Conservation (phyloP, 35 echinoderm and acorn worm species). For the Ptychodera flava region DNA sequence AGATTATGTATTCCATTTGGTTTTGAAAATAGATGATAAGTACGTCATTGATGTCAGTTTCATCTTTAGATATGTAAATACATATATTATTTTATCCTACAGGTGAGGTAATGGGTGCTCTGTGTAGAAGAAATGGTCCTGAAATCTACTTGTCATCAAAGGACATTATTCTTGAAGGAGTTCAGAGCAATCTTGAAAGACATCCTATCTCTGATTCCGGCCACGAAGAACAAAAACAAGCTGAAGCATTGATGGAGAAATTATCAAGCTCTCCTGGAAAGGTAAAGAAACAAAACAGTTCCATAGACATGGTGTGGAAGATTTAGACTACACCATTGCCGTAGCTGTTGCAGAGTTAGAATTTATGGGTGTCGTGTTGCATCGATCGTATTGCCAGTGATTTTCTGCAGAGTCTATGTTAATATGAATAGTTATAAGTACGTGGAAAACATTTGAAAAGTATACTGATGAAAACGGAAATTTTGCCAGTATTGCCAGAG, state of each 20-base stretch:
- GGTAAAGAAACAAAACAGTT: slow-evolving; percentile 20
- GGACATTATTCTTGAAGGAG: slow-evolving; percentile 58
- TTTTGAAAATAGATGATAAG: too few relatives aligned
- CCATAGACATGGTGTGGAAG: neutral
- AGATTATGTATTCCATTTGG: too few relatives aligned
- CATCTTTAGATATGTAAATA: too few relatives aligned
- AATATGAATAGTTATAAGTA: neutral
- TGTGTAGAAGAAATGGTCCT: slow-evolving; percentile 62
- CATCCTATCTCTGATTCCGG: slow-evolving; percentile 35
- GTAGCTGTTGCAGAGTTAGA: neutral
- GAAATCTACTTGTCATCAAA: slow-evolving; percentile 46
- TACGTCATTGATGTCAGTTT: too few relatives aligned
- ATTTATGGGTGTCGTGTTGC: neutral
- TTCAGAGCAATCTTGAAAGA: slow-evolving; percentile 66
- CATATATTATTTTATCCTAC: too few relatives aligned
- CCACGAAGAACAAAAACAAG: slow-evolving; percentile 29
- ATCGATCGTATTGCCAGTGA: neutral
- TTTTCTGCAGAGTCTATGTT: neutral
- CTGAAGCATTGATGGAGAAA: slow-evolving; percentile 50
- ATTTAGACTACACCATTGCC: neutral
- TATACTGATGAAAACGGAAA: too few relatives aligned
- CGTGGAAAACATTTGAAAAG: neutral
- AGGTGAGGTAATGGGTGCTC: slow-evolving; percentile 75
- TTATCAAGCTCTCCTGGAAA: slow-evolving; percentile 19
- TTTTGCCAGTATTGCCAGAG: too few relatives aligned